Base-by-base conservation (phyloP, 2,113 vertebrate genomes). In the Notothenia coriiceps region DNA sequence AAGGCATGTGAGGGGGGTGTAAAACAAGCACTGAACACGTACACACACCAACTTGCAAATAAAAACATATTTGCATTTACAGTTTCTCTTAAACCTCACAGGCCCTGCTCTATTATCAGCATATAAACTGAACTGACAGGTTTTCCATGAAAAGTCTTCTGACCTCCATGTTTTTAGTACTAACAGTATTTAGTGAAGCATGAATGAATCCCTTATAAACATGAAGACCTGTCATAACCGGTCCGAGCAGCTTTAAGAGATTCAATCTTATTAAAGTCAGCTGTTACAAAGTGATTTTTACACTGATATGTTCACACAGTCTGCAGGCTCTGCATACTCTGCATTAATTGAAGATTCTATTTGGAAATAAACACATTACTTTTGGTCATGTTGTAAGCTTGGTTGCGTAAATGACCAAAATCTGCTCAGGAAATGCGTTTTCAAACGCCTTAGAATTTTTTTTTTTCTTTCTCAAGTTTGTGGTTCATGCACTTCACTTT, bases 101-200 rank as follows among this genome's bases (percentile, higher is more conserved):
- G 15, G 51, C 22, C 9, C 2, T 50, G 13, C 11, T 5, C 40
- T n/a, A 11, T 22, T 17, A 33, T 22, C 14, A 63, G 6, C 12
- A 22, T 43, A 54, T 33, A 9, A 65, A 47, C 29, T 56, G 22
- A 65, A 52, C 18, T 62, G 44, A 59, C 44, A 79, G 5, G 67
- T 20, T 72, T 35, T 60, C 43, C 29, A 52, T 17, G 18, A 55
- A 1, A 20, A 12, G 11, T 12, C 13, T 10, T 61, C 12, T n/a
- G 49, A 50, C 54, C 62, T 44, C 47, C 2, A 7, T 89, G 83
- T 88, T 86, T 84, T 46, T 5, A 68, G 78, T 79, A 6, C 54
- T 29, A 69, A 78, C 85, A 86, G 22, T 7, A 0, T 5, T 55
- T 13, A 56, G 17, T 77, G 77, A 73, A 46, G 83, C 81, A 40